These are phyloP conservation scores for Pyxicephalus adspersus DNA, from an alignment of 2,113 vertebrate species.

Conservation along the genomic window DNA sequence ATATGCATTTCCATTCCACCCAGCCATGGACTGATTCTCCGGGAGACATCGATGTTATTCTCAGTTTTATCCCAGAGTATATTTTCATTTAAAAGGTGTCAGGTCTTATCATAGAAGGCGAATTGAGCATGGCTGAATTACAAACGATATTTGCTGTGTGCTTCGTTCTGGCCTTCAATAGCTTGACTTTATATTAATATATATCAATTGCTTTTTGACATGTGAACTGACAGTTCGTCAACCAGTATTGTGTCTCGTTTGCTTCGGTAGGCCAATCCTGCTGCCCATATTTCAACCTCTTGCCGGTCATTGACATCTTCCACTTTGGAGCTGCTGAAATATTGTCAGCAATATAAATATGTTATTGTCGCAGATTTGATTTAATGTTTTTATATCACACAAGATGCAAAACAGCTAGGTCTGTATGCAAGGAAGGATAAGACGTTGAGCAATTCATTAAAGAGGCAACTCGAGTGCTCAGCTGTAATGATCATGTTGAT, in stretches of 20 bases:
- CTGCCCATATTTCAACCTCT: constrained; percentile 5
- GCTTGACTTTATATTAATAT: constrained; percentile 56
- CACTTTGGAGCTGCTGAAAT: constrained; percentile 25
- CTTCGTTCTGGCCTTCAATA: constrained; percentile 14
- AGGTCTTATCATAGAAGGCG: constrained; percentile 10
- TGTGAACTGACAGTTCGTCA: constrained; percentile 50
- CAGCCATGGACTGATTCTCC: neutral
- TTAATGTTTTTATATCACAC: neutral
- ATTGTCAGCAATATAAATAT: constrained; percentile 32
- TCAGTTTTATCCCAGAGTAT: constrained; percentile 36
- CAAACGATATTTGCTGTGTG: accelerated
- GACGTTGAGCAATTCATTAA: neutral
- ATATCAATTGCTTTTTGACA: constrained; percentile 57
- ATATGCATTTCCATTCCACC: constrained; percentile 53
- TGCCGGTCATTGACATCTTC: constrained; percentile 8
- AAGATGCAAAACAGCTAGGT: constrained; percentile 6
- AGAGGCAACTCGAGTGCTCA: too few species aligned
- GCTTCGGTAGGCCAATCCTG: neutral
- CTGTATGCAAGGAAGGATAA: neutral
- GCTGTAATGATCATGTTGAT: too few species aligned
- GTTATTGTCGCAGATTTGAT: constrained; percentile 19
- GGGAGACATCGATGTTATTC: constrained; percentile 33
- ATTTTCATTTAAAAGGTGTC: constrained; percentile 34
- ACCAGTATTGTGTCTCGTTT: constrained; percentile 41
- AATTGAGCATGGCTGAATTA: neutral